Conservation (phyloP, 2,113 vertebrate genomes). For the Oostethus manadensis region DNA sequence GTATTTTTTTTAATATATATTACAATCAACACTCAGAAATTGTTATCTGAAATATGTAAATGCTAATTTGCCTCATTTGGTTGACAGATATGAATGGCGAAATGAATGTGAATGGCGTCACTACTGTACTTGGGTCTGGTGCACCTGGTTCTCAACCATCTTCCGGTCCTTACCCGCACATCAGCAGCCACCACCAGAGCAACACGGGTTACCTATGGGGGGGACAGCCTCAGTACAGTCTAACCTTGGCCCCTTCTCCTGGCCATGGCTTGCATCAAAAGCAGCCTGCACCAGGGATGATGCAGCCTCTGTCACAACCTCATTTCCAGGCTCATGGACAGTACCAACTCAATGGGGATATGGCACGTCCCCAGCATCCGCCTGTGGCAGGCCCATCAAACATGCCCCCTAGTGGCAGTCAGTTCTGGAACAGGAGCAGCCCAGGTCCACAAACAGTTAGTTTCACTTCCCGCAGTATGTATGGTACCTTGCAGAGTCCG, state of each 20-base stretch:
- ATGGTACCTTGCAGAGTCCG: slow-evolving; percentile 67
- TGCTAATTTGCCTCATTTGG: slow-evolving; percentile 9
- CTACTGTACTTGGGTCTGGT: slow-evolving; percentile 88
- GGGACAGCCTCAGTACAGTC: slow-evolving; percentile 78
- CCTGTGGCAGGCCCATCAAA: slow-evolving; percentile 70
- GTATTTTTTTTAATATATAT: slow-evolving; percentile 39
- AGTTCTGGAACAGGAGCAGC: slow-evolving; percentile 84
- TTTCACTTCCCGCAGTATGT: slow-evolving; percentile 67
- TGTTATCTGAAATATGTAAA: not conserved
- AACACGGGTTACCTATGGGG: slow-evolving; percentile 85
- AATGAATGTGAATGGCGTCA: slow-evolving; percentile 95
- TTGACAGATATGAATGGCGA: slow-evolving; percentile 88
- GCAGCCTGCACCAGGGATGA: slow-evolving; percentile 69
- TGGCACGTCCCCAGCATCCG: slow-evolving; percentile 70
- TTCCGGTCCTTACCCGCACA: slow-evolving; percentile 73
- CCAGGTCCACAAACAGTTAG: slow-evolving; percentile 77
- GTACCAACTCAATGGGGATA: slow-evolving; percentile 84
- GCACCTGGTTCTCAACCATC: slow-evolving; percentile 81
- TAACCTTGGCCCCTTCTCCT: slow-evolving; percentile 63
- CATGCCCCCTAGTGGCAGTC: slow-evolving; percentile 68
- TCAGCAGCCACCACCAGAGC: slow-evolving; percentile 77
- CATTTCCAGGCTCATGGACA: slow-evolving; percentile 77
- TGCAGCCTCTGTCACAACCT: slow-evolving; percentile 69
- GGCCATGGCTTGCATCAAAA: slow-evolving; percentile 78
- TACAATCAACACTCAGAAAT: no score